These are phyloP conservation scores for Archocentrus centrarchus DNA, from an alignment of 2,113 vertebrate species.

Conservation along the genomic window DNA sequence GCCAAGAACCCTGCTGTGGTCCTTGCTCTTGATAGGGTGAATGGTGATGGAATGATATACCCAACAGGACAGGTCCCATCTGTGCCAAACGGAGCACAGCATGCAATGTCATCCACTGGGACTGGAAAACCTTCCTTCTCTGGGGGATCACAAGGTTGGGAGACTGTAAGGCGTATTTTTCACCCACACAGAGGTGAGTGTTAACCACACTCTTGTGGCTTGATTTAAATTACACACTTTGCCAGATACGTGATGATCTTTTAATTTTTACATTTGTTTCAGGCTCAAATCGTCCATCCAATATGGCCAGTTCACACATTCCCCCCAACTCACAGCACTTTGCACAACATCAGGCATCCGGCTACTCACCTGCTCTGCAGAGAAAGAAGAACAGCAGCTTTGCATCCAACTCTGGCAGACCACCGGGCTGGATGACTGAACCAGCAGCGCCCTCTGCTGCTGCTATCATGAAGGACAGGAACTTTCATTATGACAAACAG, in stretches of 20 bases:
- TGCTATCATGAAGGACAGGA: constrained; percentile 82
- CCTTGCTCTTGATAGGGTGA: constrained; percentile 76
- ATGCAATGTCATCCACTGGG: constrained; percentile 61
- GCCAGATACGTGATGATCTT: background rate
- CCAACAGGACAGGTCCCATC: constrained; percentile 66
- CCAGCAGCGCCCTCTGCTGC: constrained; percentile 77
- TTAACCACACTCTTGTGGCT: background rate
- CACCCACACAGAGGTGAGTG: constrained; percentile 78
- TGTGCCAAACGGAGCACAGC: constrained; percentile 71
- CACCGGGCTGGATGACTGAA: constrained; percentile 73
- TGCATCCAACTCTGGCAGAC: constrained; percentile 55
- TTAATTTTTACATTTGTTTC: constrained; percentile 1
- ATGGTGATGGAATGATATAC: constrained; percentile 66
- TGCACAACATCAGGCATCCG: constrained; percentile 77
- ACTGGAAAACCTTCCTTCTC: constrained; percentile 58
- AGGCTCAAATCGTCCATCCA: constrained; percentile 78
- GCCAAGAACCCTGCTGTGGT: constrained; percentile 75
- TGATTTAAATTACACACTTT: background rate
- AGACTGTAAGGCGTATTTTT: constrained; percentile 77
- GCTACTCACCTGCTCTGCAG: constrained; percentile 69
- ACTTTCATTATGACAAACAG: constrained; percentile 74
- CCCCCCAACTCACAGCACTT: constrained; percentile 78
- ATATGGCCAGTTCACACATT: constrained; percentile 61
- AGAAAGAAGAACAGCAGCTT: constrained; percentile 74
- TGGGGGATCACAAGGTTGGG: constrained; percentile 77